Evolutionary conservation across 1,140 invertebrate genomes (phyloP).

Genomic region (Macrobrachium nipponense): DNA sequence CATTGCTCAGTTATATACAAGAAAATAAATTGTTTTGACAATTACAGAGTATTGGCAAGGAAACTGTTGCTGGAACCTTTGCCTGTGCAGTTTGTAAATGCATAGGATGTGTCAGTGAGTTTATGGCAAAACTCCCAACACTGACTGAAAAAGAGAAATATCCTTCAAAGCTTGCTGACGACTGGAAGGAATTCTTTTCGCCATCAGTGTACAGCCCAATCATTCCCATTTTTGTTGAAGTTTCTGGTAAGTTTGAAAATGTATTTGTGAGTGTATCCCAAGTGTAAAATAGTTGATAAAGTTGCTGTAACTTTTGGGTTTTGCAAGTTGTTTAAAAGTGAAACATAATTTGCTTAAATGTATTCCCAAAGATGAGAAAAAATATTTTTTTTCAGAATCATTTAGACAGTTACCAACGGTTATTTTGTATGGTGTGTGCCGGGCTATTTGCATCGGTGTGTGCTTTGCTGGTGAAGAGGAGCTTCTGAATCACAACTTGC

Average conservation of each 20-base stretch:
- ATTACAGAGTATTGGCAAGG: conserved; percentile 63
- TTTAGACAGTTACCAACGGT: conserved; percentile 23
- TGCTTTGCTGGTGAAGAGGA: not conserved
- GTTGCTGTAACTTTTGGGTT: too few relatives aligned
- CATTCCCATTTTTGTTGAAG: conserved; percentile 66
- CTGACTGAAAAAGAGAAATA: conserved; percentile 1
- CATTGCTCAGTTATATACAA: not conserved
- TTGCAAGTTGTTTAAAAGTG: too few relatives aligned
- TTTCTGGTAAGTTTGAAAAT: conserved; percentile 61
- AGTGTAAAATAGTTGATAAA: not conserved
- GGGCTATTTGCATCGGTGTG: conserved; percentile 25
- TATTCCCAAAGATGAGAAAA: too few relatives aligned
- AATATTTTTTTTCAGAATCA: conserved; percentile 8
- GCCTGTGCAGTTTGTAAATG: conserved; percentile 32
- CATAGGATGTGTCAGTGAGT: conserved; percentile 25
- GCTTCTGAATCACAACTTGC: conserved; percentile 65
- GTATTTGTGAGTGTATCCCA: not conserved
- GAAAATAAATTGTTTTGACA: conserved; percentile 66
- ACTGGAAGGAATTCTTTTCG: conserved; percentile 70
- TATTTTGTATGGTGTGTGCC: conserved; percentile 41
- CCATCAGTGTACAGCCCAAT: conserved; percentile 66
- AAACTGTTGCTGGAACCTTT: conserved; percentile 40
- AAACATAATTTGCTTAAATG: too few relatives aligned
- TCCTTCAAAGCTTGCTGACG: conserved; percentile 56
- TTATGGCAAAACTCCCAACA: conserved; percentile 18